Evolutionary conservation across 2,888 invertebrate species (phyloP).

Genomic region (Orchesellides sinensis): DNA sequence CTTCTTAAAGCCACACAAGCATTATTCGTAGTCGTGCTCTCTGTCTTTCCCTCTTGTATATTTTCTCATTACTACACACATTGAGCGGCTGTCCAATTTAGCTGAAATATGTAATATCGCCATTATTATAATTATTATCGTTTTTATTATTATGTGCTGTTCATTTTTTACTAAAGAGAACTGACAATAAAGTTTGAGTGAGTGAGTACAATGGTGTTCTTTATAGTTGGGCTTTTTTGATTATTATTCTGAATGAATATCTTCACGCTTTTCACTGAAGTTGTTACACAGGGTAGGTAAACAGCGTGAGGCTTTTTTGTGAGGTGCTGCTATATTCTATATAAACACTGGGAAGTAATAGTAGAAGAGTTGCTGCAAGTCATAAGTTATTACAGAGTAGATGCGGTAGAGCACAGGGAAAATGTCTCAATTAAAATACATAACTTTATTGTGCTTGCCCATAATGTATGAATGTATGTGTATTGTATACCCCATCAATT

Average conservation of each 20-base stretch:
- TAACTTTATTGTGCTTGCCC: not conserved
- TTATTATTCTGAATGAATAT: constrained; percentile 57
- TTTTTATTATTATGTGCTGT: constrained; percentile 50
- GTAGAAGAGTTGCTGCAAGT: too few species aligned
- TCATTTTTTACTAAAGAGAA: constrained; percentile 52
- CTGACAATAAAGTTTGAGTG: constrained; percentile 57
- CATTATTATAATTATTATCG: constrained; percentile 62
- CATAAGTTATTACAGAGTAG: constrained; percentile 10
- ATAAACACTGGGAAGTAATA: too few species aligned
- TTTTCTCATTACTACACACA: constrained; percentile 32
- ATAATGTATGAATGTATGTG: not conserved
- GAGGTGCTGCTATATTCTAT: constrained; percentile 21
- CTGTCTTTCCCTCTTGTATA: not conserved
- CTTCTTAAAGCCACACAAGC: too few species aligned
- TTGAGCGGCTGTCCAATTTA: constrained; percentile 62
- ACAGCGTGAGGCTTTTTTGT: constrained; percentile 58
- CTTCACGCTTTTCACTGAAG: constrained; percentile 64
- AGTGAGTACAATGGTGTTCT: constrained; percentile 35
- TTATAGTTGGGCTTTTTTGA: constrained; percentile 35
- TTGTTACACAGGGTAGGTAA: constrained; percentile 62
- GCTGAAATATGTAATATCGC: constrained; percentile 63
- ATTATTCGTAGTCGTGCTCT: not conserved
- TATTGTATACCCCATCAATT: too few species aligned
- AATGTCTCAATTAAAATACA: constrained; percentile 63
- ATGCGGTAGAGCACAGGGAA: constrained; percentile 59